Evolutionary conservation across 2,113 vertebrate species (phyloP).

Genomic region (Corydoras sp.): DNA sequence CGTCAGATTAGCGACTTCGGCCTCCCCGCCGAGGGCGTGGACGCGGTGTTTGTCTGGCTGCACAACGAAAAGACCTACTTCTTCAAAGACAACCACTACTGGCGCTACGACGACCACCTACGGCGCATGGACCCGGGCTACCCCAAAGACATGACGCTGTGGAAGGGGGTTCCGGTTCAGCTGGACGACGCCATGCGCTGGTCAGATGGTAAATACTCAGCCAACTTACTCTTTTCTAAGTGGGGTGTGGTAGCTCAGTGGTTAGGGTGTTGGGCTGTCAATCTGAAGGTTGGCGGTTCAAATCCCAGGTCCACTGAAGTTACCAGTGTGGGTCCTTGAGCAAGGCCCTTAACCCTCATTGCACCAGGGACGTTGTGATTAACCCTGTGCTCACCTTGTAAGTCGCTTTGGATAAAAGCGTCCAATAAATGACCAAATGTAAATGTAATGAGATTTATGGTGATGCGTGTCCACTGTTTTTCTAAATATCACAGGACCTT

Average conservation of each 20-base stretch:
- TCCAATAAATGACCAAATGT: no score
- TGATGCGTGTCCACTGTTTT: not conserved
- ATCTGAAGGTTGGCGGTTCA: no score
- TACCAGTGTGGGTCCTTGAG: no score
- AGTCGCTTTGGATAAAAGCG: no score
- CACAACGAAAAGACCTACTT: slow-evolving; percentile 96
- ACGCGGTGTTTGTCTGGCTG: slow-evolving; percentile 86
- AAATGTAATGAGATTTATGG: no score
- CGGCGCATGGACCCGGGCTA: slow-evolving; percentile 84
- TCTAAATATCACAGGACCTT: not conserved
- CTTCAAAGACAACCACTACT: slow-evolving; percentile 87
- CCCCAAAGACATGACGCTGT: slow-evolving; percentile 76
- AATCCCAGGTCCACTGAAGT: no score
- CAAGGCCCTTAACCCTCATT: no score
- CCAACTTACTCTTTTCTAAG: no score
- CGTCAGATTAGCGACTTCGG: slow-evolving; percentile 86
- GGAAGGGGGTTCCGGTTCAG: slow-evolving; percentile 82
- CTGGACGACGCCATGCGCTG: slow-evolving; percentile 90
- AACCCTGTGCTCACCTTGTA: no score
- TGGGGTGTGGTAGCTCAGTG: slow-evolving; percentile 57
- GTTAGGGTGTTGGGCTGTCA: no score
- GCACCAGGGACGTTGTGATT: no score
- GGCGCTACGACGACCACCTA: slow-evolving; percentile 84
- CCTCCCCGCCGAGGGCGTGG: slow-evolving; percentile 77
- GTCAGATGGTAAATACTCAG: slow-evolving; percentile 97